phyloP scores from a whole-genome alignment of 2,888 invertebrate species.

The Tetragonisca angustula region DNA sequence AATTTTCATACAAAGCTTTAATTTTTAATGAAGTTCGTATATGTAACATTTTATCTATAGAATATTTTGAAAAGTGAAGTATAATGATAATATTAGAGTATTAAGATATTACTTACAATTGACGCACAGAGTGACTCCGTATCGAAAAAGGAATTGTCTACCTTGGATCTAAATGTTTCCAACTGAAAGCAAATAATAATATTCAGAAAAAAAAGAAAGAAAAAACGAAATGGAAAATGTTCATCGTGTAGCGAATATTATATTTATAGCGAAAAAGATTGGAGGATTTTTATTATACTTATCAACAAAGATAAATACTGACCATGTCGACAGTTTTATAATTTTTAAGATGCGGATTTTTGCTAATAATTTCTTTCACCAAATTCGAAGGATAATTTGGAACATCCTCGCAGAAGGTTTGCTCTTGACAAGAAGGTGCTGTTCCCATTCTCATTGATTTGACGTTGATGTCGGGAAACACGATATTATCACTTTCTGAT shows the following conservation, averaged over 20 bases:
- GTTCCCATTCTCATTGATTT: neutral
- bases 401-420: slow-evolving; percentile 63
- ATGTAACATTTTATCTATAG: too few relatives aligned
- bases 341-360: slow-evolving; percentile 28
- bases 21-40: too few relatives aligned
- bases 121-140: neutral
- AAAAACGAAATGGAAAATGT: neutral
- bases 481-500: too few relatives aligned
- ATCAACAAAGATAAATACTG: slow-evolving; percentile 18
- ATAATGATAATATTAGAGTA: too few relatives aligned
- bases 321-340: slow-evolving; percentile 62
- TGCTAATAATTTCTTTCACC: slow-evolving; percentile 49
- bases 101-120: neutral
- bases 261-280: neutral
- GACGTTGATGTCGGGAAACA: too few relatives aligned
- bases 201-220: neutral
- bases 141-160: neutral
- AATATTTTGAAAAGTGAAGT: too few relatives aligned
- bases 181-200: neutral
- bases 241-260: neutral
- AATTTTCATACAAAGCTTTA: too few relatives aligned
- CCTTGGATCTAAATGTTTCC: neutral
- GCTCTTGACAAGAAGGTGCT: slow-evolving; percentile 5
- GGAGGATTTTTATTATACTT: too few relatives aligned
- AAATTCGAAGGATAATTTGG: slow-evolving; percentile 62